phyloP scores from a whole-genome alignment of 2,888 invertebrate genomes.

The Melanostoma scalare region DNA sequence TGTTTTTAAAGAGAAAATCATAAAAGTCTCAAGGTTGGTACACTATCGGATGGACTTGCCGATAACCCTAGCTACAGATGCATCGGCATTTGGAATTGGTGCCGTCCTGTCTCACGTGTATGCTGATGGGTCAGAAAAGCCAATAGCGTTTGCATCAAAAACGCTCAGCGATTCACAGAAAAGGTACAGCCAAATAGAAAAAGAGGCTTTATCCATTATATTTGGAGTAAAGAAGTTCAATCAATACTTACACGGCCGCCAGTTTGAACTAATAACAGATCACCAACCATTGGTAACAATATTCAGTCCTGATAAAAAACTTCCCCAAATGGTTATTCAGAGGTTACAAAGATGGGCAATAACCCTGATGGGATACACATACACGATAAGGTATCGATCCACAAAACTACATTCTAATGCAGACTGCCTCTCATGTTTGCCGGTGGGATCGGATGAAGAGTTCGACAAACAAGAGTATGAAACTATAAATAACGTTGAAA shows the following conservation, averaged over 20 bases:
- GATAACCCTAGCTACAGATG: conserved; percentile 48
- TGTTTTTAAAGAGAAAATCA: conserved; percentile 21
- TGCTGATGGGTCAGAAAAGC: conserved; percentile 49
- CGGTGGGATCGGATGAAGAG: conserved; percentile 8
- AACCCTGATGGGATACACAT: conserved; percentile 38
- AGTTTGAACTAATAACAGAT: conserved; percentile 58
- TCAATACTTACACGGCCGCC: conserved; percentile 16
- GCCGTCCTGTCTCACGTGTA: conserved; percentile 48
- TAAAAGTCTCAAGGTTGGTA: conserved; percentile 1
- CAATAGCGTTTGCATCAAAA: conserved; percentile 57
- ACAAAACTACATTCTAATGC: conserved; percentile 34
- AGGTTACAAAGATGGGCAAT: conserved; percentile 49
- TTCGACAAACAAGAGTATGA: neutral
- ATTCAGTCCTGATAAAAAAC: conserved; percentile 50
- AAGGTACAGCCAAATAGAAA: conserved; percentile 55
- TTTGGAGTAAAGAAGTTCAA: neutral
- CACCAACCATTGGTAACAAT: conserved; percentile 53
- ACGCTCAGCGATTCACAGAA: conserved; percentile 47
- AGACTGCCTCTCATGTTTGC: conserved; percentile 41
- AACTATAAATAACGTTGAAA: neutral
- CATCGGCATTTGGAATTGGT: conserved; percentile 42
- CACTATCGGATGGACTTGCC: conserved; percentile 1
- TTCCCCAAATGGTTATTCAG: conserved; percentile 8
- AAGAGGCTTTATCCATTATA: conserved; percentile 25
- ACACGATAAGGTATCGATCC: conserved; percentile 33